Conservation (phyloP, 2,797 vertebrate species). For the Muraenolepis orangiensis region DNA sequence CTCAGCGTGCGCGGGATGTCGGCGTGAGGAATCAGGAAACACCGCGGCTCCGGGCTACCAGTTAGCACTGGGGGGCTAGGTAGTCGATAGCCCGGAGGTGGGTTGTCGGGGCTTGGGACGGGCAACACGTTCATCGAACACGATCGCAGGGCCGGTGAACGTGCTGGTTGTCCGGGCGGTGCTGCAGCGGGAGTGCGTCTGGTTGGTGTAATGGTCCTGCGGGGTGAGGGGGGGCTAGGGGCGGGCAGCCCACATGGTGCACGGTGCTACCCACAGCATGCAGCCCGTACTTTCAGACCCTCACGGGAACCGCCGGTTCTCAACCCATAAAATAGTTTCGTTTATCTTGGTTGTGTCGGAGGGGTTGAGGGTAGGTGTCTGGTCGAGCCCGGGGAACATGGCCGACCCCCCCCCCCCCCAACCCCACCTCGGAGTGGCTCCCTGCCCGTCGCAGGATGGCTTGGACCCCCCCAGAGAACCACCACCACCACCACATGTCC, state of each 20-base stretch:
- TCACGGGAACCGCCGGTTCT: background rate
- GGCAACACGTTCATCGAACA: too few species aligned
- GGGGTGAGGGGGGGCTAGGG: background rate
- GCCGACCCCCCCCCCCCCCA: too few species aligned
- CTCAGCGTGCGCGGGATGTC: background rate
- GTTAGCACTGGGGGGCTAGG: slow-evolving; percentile 24
- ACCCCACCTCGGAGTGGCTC: too few species aligned
- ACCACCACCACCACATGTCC: background rate
- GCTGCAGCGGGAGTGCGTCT: too few species aligned
- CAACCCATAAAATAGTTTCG: background rate
- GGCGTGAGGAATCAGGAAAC: slow-evolving; percentile 28
- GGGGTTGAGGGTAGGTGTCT: background rate
- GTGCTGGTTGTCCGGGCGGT: too few species aligned
- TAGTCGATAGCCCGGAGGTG: slow-evolving; percentile 22
- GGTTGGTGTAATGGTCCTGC: background rate
- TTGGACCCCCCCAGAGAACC: background rate
- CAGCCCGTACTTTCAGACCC: background rate
- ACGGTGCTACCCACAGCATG: background rate
- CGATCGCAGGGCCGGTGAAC: too few species aligned
- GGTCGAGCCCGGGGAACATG: background rate
- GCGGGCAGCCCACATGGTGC: background rate
- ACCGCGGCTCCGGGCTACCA: slow-evolving; percentile 35
- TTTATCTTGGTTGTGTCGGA: background rate
- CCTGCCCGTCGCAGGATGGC: background rate
- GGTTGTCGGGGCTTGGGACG: background rate